Evolutionary conservation across 1,140 invertebrate species (phyloP).

Genomic region (Reticulitermes speratus): DNA sequence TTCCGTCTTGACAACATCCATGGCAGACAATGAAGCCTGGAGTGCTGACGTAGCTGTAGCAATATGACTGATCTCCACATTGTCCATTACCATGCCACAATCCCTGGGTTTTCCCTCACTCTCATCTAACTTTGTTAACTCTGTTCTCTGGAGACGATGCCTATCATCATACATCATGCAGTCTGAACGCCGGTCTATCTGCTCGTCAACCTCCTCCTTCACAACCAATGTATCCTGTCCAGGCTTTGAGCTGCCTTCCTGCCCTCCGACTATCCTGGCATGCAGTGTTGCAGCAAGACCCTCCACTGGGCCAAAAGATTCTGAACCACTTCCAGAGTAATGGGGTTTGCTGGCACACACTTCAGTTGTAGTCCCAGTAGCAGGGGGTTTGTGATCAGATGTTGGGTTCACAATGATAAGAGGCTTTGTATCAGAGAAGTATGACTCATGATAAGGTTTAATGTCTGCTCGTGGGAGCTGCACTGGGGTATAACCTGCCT

Average conservation of each 20-base stretch:
- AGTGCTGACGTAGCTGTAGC: background rate
- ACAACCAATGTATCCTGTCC: background rate
- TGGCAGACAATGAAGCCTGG: background rate
- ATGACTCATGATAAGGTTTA: conserved; percentile 70
- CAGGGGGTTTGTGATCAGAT: background rate
- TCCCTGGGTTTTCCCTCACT: background rate
- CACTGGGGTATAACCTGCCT: conserved; percentile 58
- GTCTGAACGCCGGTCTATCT: background rate
- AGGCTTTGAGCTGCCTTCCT: conserved; percentile 37
- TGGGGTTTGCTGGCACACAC: background rate
- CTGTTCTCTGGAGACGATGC: conserved; percentile 3
- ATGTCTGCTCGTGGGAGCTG: conserved; percentile 67
- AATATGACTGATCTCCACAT: too few species aligned
- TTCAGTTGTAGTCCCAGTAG: background rate
- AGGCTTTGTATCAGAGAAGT: conserved; percentile 63
- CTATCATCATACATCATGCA: conserved; percentile 24
- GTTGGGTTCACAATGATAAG: conserved; percentile 42
- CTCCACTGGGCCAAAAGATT: conserved; percentile 48
- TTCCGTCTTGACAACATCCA: conserved; percentile 21
- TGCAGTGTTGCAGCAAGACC: conserved; percentile 80
- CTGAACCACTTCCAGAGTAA: background rate
- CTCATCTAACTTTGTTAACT: background rate
- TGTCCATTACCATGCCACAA: background rate
- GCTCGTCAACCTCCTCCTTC: conserved; percentile 29
- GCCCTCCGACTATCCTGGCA: conserved; percentile 66